Base-by-base conservation (phyloP, 1,140 invertebrate genomes). In the Anoplophora glabripennis region DNA sequence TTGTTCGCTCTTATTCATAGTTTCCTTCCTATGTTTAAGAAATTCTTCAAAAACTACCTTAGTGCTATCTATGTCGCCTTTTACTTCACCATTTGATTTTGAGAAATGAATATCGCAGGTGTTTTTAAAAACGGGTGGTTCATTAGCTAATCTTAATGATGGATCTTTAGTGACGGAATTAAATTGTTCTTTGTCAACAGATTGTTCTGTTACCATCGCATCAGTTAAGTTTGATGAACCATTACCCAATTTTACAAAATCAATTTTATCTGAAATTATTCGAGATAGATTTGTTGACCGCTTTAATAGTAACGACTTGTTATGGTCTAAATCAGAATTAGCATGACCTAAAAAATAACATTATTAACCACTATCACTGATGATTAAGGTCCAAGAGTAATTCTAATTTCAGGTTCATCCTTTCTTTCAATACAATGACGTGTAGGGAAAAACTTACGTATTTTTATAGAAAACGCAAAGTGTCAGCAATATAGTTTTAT, bases 41-140 rank as follows among this genome's bases (percentile, higher is more conserved):
- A 60, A 66, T 51, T 66, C 54, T 38, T 63, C 61, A 46, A 56
- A 63, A 1, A 49, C 41, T 11, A 61, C 15, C 53, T 55, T 66
- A 7, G 60, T 47, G 18, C 34, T 36, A 47, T 42, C 44, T 34
- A 58, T 10, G 5, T 64, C 63, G 37, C 38, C 10, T n/a, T 52
- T 64, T 12, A 34, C 45, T 11, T 46, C 47, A 34, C 51, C 46
- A 12, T 44, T 7, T n/a, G 52, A 41, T 34, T 44, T 44, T n/a
- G 52, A 34, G 35, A 54, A 42, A 28, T 54, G 52, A 15, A 54
- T 42, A 15, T 54, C 41, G 40, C 52, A 54, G 11, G 17, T 54
- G 35, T 21, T 42, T 38, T 21, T 57, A 10, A 47, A 17, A 14
- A 18, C 14, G 11, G 36, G 52, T 46, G 57, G 28, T 48, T 60